These are phyloP conservation scores for Neogobius melanostomus DNA, from an alignment of 2,113 vertebrate genomes.

Conservation along the genomic window DNA sequence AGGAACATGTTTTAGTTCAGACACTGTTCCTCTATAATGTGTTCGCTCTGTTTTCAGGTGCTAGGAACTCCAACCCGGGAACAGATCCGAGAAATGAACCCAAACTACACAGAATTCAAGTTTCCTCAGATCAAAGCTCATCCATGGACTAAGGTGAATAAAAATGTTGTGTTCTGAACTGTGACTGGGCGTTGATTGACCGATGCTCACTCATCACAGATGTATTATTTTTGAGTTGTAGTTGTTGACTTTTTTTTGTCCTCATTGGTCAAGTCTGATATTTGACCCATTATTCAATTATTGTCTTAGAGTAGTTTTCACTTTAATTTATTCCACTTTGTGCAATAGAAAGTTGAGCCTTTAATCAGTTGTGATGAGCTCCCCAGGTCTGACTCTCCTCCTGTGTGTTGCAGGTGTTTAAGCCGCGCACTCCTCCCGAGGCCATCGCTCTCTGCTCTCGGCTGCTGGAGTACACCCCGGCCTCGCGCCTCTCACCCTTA, in stretches of 20 bases:
- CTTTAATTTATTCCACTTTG: background rate
- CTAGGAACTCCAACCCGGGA: constrained; percentile 95
- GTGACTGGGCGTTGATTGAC: too few relatives aligned
- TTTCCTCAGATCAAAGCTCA: constrained; percentile 99
- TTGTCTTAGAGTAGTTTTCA: too few relatives aligned
- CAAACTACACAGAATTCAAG: constrained; percentile 98
- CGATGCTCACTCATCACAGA: too few relatives aligned
- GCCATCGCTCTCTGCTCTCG: constrained; percentile 78
- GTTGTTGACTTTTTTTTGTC: too few relatives aligned
- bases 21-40: background rate
- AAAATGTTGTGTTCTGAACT: background rate
- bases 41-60: constrained; percentile 64
- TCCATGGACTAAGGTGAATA: constrained; percentile 93
- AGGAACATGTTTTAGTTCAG: background rate
- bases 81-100: constrained; percentile 98
- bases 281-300: too few relatives aligned
- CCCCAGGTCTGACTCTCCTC: background rate
- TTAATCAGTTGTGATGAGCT: background rate
- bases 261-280: too few relatives aligned
- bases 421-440: constrained; percentile 75
- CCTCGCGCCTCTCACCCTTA: constrained; percentile 89
- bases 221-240: too few relatives aligned
- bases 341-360: background rate
- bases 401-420: constrained; percentile 67
- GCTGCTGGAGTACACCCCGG: constrained; percentile 94